These are phyloP conservation scores for Chloroceryle inda DNA, from an alignment of 2,797 vertebrate genomes.

Conservation along the genomic window DNA sequence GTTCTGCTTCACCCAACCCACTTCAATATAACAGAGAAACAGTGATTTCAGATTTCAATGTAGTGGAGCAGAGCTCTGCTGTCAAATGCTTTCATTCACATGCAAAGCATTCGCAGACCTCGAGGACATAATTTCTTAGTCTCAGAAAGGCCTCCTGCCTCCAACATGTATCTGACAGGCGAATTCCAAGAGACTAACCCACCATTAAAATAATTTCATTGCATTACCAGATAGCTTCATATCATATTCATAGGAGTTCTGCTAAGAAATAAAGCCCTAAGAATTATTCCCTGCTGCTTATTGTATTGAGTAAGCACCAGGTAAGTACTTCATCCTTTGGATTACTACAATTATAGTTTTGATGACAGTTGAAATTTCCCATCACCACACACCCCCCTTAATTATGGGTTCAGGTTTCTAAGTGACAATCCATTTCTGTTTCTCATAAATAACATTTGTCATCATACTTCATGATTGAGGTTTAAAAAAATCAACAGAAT, in stretches of 20 bases:
- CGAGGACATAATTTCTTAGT: neutral
- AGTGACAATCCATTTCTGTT: neutral
- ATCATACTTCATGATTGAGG: neutral
- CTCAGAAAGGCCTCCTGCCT: rapidly evolving
- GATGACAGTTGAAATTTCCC: neutral
- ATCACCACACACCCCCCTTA: neutral
- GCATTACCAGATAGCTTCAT: neutral
- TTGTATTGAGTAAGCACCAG: neutral
- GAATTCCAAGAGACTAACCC: neutral
- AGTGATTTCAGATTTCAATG: neutral
- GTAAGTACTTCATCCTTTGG: neutral
- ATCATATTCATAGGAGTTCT: neutral
- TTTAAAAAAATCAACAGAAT: neutral
- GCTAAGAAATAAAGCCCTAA: neutral
- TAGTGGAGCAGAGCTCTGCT: neutral
- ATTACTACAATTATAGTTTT: neutral
- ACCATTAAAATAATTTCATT: neutral
- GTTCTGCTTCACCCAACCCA: neutral
- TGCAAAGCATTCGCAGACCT: neutral
- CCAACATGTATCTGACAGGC: rapidly evolving
- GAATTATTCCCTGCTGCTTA: neutral
- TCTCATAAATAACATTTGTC: neutral
- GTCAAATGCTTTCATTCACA: neutral
- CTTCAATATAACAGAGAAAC: neutral
- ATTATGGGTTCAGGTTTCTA: neutral